Evolutionary conservation across 2,797 vertebrate species (phyloP), one percentile per base, ranked within the genome.

Genomic region (Characodon lateralis): DNA sequence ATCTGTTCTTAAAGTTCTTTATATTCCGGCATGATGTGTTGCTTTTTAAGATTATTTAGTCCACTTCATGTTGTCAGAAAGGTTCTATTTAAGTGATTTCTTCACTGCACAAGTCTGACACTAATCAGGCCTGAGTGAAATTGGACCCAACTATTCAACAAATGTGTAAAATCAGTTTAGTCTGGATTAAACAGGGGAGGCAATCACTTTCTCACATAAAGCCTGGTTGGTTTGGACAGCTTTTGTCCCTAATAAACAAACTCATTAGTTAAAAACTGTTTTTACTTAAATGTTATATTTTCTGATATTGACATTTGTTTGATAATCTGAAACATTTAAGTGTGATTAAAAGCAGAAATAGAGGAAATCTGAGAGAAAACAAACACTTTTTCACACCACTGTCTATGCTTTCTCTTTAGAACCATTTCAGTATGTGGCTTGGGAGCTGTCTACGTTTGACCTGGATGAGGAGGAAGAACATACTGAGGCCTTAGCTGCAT

Each of bases 381-480:
- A n/a, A 46, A 46, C 6, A 1, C 13, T 14, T n/a, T 69, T 70
- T 48, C 66, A 48, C 41, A 1, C 6, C n/a, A 48, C 46, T 41
- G 41, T 8, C 41, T 59, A 22, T 80, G n/a, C 10, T 3, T 88
- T 16, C 72, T 82, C 68, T 50, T 61, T 72, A 96, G 98, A 93
- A 86, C 94, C 94, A 43, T 97, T 97, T 84, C 91, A 94, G 74
- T 95, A 97, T 78, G 46, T 83, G 16, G 91, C 93, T 43, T 95
- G 94, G 95, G 94, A 96, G 86, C 80, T 97, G 77, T 93, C 92
- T 72, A 69, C 56, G 1, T 83, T 93, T 77, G 97, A 99, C 84
- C 91, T 95, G 71, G 94, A 96, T 0, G 96, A 97, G 72, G 97
- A 97, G 83, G 88, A 93, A 73, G 97, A 97, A 76, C 97, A 97